Percentiles rank a stretch among this genome's conserved stretches.
These are phyloP conservation scores for Anguilla rostrata DNA, from an alignment of 2,113 vertebrate species.

Conservation along the genomic window DNA sequence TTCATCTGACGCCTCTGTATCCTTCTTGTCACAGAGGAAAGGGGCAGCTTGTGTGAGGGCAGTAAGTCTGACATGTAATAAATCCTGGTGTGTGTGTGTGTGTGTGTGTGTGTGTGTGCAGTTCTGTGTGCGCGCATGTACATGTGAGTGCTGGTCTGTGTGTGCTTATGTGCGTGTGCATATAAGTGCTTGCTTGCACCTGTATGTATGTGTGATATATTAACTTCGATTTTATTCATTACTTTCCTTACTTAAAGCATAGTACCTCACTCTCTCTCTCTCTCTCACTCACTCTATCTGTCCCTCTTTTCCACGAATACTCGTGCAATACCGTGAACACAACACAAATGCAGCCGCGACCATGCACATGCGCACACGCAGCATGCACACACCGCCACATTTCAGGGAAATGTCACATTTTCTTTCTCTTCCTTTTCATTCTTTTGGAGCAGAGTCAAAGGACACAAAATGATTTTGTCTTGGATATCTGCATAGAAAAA, in stretches of 20 bases:
- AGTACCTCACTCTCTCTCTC: too few species aligned
- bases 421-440: background rate
- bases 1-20: background rate
- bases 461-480: conserved; percentile 46
- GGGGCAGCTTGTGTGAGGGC: background rate
- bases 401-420: background rate
- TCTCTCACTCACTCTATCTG: too few species aligned
- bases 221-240: too few species aligned
- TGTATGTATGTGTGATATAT: too few species aligned
- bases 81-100: background rate
- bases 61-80: background rate
- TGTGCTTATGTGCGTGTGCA: too few species aligned
- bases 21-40: background rate
- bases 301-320: too few species aligned
- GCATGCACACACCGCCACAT: conserved; percentile 4
- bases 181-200: too few species aligned
- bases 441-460: background rate
- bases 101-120: background rate
- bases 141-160: background rate
- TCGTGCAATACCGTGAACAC: too few species aligned
- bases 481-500: conserved; percentile 39
- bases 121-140: background rate
- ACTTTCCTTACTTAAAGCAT: too few species aligned
- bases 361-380: conserved; percentile 34
- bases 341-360: conserved; percentile 9